Conservation (phyloP, 1,140 invertebrate species). For the Telenomus remus region DNA sequence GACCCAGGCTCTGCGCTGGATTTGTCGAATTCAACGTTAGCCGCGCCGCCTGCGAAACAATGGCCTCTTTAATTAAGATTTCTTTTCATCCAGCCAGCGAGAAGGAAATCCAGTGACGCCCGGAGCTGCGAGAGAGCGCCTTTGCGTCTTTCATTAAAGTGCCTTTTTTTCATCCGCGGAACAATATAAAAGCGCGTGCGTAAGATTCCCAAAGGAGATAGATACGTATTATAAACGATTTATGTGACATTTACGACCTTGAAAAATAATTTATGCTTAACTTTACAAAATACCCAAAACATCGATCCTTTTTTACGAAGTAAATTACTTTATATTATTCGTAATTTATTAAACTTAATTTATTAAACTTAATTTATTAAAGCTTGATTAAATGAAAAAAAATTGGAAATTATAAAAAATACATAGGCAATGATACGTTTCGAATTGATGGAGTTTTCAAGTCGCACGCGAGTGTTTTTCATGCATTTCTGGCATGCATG, state of each 20-base stretch:
- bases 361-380: too few species aligned
- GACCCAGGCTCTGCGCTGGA: slow-evolving; percentile 26
- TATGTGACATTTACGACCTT: slow-evolving; percentile 59
- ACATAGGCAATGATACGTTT: slow-evolving; percentile 23
- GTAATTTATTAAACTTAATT: too few species aligned
- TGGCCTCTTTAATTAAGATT: slow-evolving; percentile 73
- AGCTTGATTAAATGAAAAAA: background rate
- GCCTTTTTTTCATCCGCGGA: slow-evolving; percentile 27
- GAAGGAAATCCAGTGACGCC: slow-evolving; percentile 47
- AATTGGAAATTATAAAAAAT: slow-evolving; percentile 2
- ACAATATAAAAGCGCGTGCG: slow-evolving; percentile 55
- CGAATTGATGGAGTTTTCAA: slow-evolving; percentile 24
- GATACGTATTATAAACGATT: slow-evolving; percentile 59
- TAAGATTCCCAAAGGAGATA: slow-evolving; percentile 58
- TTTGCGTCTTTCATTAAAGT: slow-evolving; percentile 51
- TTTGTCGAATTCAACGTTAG: slow-evolving; percentile 65
- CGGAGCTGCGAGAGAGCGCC: slow-evolving; percentile 32
- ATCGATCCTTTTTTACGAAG: slow-evolving; percentile 19
- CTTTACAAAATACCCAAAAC: slow-evolving; percentile 9
- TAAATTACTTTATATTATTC: too few species aligned
- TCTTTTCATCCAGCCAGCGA: slow-evolving; percentile 61
- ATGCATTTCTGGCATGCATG: slow-evolving; percentile 57
- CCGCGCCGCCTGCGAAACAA: slow-evolving; percentile 63
- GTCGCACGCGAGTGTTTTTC: slow-evolving; percentile 35
- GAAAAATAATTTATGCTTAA: slow-evolving; percentile 52